Base-by-base conservation (phyloP, 2,888 invertebrate genomes). In the Archaeoteleia sp. region DNA sequence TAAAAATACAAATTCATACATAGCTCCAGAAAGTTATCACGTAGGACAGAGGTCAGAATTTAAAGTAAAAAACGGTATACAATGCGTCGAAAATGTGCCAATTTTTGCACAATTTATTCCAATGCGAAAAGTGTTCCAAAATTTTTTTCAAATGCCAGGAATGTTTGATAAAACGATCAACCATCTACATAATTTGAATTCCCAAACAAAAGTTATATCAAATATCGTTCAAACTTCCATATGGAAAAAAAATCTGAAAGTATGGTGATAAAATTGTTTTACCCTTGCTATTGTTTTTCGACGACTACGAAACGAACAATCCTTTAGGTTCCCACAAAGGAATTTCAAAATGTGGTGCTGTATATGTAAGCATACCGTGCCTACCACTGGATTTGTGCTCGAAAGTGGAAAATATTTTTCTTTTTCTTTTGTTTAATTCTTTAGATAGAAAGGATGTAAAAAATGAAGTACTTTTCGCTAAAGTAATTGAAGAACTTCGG, bases 351-450 rank as follows among this genome's bases (percentile, higher is more conserved):
- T 7, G 15, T 39, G 20, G 39, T 20, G 39, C 39, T 17, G 39
- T 39, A 9, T 39, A 39, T 39, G 15, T 39, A 9, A 40, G 40
- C 13, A 43, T 43, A 15, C 43, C 43, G 9, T 43, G 43, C 29
- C 15, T 43, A n/a, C 43, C 43, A 14, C 29, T 29, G 27, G 29
- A 43, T 29, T 30, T 15, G 6, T 43, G 29, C 29, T 29, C 43
- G 2, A 29, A 43, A 43, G 12, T 40, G n/a, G 23, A 40, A 1
- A 40, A 40, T 40, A 25, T 40, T 9, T 40, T 40, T 40, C 3
- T 25, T 1, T 40, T 10, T 40, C 23, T 40, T 23, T 8, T 40
- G 23, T 40, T 25, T 8, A 23, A 40, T 8, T 12, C 40, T 40
- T 25, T 40, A 9, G 40, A 40, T 40, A 40, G 9, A 40, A 40